Conservation (phyloP, 1,140 invertebrate species). For the Drosophila quadrilineata region DNA sequence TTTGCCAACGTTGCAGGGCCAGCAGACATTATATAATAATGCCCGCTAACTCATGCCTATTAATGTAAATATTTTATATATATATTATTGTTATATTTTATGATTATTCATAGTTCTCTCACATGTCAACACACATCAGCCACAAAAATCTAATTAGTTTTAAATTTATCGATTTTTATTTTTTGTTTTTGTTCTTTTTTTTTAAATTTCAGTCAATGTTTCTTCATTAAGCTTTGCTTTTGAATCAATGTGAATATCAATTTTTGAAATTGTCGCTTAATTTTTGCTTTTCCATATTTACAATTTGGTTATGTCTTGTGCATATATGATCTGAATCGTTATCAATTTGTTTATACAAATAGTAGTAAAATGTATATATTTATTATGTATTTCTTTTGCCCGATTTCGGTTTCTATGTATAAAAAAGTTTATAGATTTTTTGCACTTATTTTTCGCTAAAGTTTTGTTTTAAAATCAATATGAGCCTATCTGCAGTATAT, state of each 20-base stretch:
- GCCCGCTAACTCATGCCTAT: slow-evolving; percentile 29
- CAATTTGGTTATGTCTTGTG: slow-evolving; percentile 8
- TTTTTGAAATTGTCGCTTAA: slow-evolving; percentile 40
- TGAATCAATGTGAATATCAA: slow-evolving; percentile 60
- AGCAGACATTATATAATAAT: slow-evolving; percentile 65
- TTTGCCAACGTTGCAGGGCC: slow-evolving; percentile 50
- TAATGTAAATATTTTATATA: too few species aligned
- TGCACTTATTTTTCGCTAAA: too few species aligned
- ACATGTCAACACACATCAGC: slow-evolving; percentile 26
- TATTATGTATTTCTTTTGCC: slow-evolving; percentile 2
- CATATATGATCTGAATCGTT: too few species aligned
- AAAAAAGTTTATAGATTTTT: too few species aligned
- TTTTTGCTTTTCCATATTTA: background rate
- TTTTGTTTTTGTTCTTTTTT: slow-evolving; percentile 13
- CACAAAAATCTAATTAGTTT: slow-evolving; percentile 31
- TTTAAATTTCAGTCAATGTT: slow-evolving; percentile 67
- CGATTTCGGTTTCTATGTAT: slow-evolving; percentile 51
- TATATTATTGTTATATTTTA: too few species aligned
- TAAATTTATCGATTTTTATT: slow-evolving; percentile 38
- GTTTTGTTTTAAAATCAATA: slow-evolving; percentile 70
- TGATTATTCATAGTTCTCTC: slow-evolving; percentile 35
- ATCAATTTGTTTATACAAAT: slow-evolving; percentile 32
- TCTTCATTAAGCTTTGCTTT: slow-evolving; percentile 75
- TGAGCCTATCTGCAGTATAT: slow-evolving; percentile 50
- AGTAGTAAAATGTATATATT: slow-evolving; percentile 35